Base-by-base conservation (phyloP, 1,140 invertebrate genomes). In the Wasmannia auropunctata region DNA sequence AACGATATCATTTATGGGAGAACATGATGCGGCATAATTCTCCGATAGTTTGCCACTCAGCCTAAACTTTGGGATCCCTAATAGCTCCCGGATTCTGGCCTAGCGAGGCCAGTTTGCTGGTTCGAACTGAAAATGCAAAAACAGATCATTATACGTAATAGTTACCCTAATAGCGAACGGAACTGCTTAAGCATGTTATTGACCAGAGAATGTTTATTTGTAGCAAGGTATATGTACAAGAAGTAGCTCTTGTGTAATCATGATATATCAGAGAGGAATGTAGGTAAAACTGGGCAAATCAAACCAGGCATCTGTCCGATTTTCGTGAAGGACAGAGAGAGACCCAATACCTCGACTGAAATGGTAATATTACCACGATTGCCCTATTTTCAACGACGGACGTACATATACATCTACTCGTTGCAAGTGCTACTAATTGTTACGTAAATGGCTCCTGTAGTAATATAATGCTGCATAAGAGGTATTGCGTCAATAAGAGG, bases 11-110 rank as follows among this genome's bases (percentile, higher is more conserved):
- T 83, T 72, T 83, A 72, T 72, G 67, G 74, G 67, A 37, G 37
- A 58, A 83, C 49, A 28, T 83, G 79, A 72, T 34, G 79, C 67
- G 28, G 51, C 67, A 37, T 83, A 72, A 83, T 74, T 83, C 51
- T 83, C 65, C 31, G 14, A n/a, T 60, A 58, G 51, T 46, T 81
- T 31, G 34, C 31, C 19, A 22, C 51, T 28, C 46, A 6, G 14
- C 5, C 31, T 72, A 25, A 83, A 83, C 51, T 81, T 81, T 22
- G 11, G 62, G 40, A n/a, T n/a, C 25, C 58, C 43, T 51, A 65
- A 63, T 79, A 51, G 31, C 22, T 46, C 43, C 14, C 16, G 7
- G 10, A 10, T 65, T 34, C 40, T 40, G 43, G 14, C 11, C 51
- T 43, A 3, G 28, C 8, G 54, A 72, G n/a, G n/a, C n/a, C n/a